A percentile compares a stretch with the other conserved stretches of the same genome.
Conservation (phyloP, 2,888 invertebrate species). For the Pyrgus malvae region DNA sequence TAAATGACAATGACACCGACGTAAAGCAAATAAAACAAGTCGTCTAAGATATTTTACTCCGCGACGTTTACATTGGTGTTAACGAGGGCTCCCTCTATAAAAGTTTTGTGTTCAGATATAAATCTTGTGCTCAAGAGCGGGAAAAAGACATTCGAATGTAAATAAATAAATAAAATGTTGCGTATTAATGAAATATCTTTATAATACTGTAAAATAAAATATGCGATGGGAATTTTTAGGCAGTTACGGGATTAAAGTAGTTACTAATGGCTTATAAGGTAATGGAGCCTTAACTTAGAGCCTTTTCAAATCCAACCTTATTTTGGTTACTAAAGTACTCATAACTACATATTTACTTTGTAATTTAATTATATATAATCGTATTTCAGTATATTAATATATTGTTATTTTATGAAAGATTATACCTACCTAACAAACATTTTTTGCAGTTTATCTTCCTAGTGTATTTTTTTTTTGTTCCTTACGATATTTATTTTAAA, state of each 20-base stretch:
- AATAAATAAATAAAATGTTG: constrained; percentile 65
- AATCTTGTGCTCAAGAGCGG: constrained; percentile 56
- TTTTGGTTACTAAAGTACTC: too few species aligned
- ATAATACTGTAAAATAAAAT: constrained; percentile 50
- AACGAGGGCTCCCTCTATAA: constrained; percentile 73
- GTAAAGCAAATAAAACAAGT: constrained; percentile 57
- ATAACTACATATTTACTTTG: too few species aligned
- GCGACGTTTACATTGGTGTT: constrained; percentile 74
- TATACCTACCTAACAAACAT: too few species aligned
- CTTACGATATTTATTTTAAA: too few species aligned
- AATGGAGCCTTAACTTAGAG: background rate
- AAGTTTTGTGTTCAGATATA: constrained; percentile 69
- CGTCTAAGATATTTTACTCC: constrained; percentile 61
- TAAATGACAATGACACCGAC: constrained; percentile 62
- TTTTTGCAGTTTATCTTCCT: background rate
- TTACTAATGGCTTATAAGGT: background rate
- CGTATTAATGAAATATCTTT: constrained; percentile 60
- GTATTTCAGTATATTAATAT: too few species aligned
- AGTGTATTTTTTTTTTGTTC: too few species aligned
- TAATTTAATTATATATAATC: too few species aligned
- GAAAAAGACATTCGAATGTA: constrained; percentile 60
- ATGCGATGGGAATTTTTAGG: constrained; percentile 15
- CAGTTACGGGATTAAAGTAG: constrained; percentile 8
- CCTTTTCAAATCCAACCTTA: too few species aligned
- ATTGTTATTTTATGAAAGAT: background rate